Percentiles rank a stretch among this genome's conserved stretches.
These are phyloP conservation scores for Popillia japonica DNA, from an alignment of 1,140 invertebrate genomes.

Conservation along the genomic window DNA sequence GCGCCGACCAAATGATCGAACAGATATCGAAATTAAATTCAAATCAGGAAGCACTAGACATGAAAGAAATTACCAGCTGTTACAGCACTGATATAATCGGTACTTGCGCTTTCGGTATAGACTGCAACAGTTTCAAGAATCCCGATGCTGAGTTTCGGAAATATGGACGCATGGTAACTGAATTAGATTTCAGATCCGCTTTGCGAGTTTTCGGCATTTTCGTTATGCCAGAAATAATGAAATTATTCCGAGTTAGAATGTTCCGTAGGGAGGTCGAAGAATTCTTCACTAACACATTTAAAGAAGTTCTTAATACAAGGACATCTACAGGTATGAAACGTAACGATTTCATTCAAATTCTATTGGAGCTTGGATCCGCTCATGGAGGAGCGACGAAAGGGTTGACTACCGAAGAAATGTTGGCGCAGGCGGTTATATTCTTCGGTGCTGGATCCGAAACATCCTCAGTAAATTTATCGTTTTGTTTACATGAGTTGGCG, in stretches of 20 bases:
- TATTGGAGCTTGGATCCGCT: slow-evolving; percentile 62
- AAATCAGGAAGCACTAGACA: not conserved
- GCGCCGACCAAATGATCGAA: not conserved
- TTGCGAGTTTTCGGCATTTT: not conserved
- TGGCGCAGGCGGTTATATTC: slow-evolving; percentile 39
- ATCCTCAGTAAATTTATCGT: slow-evolving; percentile 60
- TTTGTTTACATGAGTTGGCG: slow-evolving; percentile 63
- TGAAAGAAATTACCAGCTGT: not conserved
- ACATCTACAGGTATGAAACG: slow-evolving; percentile 59
- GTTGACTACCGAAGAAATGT: not conserved
- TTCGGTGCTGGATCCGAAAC: slow-evolving; percentile 64
- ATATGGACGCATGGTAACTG: not conserved
- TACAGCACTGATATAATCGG: slow-evolving; percentile 58
- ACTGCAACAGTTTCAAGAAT: slow-evolving; percentile 60
- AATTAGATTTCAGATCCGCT: not conserved
- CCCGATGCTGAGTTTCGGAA: slow-evolving; percentile 59
- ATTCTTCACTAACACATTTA: not conserved
- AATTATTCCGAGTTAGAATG: not conserved
- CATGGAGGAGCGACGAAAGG: not conserved
- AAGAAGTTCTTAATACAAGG: slow-evolving; percentile 61
- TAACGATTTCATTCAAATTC: slow-evolving; percentile 65
- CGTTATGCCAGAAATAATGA: not conserved
- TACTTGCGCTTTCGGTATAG: slow-evolving; percentile 64
- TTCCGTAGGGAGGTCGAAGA: not conserved
- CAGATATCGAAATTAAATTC: not conserved